phyloP scores from a whole-genome alignment of 2,888 invertebrate species.

The Apamea crenata region DNA sequence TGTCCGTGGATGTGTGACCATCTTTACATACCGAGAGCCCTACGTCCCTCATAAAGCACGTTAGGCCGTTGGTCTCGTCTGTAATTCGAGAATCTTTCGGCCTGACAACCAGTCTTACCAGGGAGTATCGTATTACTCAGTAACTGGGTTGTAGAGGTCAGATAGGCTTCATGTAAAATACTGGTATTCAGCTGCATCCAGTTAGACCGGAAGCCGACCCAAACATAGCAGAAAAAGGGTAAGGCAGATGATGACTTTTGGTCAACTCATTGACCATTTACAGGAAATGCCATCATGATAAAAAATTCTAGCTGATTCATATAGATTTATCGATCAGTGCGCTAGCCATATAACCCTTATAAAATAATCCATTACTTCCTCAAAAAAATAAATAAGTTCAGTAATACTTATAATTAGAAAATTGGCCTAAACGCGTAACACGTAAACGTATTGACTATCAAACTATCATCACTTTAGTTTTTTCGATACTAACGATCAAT shows the following conservation, averaged over 20 bases:
- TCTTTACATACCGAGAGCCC: not conserved
- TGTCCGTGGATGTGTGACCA: not conserved
- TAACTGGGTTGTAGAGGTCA: not conserved
- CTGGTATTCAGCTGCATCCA: not conserved
- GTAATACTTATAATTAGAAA: constrained; percentile 29
- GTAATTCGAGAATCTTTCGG: not conserved
- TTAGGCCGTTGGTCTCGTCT: not conserved
- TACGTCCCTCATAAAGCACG: not conserved
- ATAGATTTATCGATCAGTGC: constrained; percentile 2
- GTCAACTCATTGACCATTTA: not conserved
- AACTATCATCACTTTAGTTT: constrained; percentile 23
- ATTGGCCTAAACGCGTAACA: constrained; percentile 4
- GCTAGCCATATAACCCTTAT: constrained; percentile 11
- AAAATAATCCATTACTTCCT: constrained; percentile 12
- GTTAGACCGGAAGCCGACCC: not conserved
- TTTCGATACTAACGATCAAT: constrained; percentile 23
- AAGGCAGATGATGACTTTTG: not conserved
- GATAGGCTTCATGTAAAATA: no score
- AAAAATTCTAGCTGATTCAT: not conserved
- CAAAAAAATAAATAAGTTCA: constrained; percentile 1
- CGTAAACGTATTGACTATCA: constrained; percentile 37
- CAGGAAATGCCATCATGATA: not conserved
- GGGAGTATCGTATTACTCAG: not conserved
- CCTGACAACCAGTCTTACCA: not conserved
- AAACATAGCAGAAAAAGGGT: not conserved